Evolutionary conservation across 2,888 invertebrate genomes (phyloP).

Genomic region (Mythimna vitellina): DNA sequence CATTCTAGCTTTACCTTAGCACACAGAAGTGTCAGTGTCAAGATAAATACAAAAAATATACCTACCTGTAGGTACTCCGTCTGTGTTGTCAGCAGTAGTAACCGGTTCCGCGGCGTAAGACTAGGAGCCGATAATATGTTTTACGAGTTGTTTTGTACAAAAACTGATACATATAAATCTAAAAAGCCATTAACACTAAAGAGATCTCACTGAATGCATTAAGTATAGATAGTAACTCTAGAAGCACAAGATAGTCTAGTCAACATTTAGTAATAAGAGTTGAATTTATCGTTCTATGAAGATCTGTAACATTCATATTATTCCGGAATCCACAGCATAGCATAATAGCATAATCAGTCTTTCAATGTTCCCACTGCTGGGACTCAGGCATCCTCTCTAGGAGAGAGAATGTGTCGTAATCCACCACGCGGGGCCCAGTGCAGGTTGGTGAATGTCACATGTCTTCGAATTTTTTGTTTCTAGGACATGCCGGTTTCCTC

Average conservation of each 20-base stretch:
- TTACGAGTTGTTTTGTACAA: conserved; percentile 28
- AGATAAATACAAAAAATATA: conserved; percentile 1
- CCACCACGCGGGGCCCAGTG: too few species aligned
- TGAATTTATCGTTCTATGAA: background rate
- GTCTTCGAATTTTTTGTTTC: too few species aligned
- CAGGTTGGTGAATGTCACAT: too few species aligned
- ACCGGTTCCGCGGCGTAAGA: conserved; percentile 41
- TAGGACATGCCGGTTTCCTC: too few species aligned
- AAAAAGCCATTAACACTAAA: background rate
- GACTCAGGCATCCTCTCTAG: too few species aligned
- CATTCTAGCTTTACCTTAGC: conserved; percentile 1
- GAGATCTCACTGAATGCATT: background rate
- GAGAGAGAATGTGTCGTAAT: too few species aligned
- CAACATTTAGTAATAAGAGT: too few species aligned
- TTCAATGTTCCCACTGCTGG: too few species aligned
- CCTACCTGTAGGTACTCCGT: conserved; percentile 8
- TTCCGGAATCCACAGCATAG: too few species aligned
- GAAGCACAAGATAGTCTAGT: too few species aligned
- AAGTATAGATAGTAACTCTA: background rate
- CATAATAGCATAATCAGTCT: too few species aligned
- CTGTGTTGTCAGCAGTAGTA: conserved; percentile 11
- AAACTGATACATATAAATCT: background rate
- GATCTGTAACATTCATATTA: too few species aligned
- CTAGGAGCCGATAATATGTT: conserved; percentile 37
- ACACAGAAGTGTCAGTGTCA: conserved; percentile 2